Evolutionary conservation across 2,797 vertebrate species (phyloP).

Genomic region (Rhinophrynus dorsalis): DNA sequence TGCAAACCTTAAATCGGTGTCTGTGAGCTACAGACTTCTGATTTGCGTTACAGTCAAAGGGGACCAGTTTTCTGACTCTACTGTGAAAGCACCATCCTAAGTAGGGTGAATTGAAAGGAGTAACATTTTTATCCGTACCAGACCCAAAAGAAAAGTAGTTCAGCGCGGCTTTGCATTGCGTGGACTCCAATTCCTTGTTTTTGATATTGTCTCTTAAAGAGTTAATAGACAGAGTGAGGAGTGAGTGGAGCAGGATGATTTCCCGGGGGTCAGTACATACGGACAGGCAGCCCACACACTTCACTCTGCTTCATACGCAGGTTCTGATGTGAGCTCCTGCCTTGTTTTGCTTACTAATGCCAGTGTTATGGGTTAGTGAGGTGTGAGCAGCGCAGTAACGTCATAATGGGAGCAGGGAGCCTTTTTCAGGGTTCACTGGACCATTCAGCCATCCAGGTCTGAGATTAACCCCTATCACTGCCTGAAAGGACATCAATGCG

Average conservation of each 20-base stretch:
- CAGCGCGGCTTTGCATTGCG: no score
- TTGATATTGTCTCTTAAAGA: no score
- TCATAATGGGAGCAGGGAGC: not conserved
- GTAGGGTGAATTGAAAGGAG: no score
- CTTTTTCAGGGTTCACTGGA: not conserved
- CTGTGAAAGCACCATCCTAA: no score
- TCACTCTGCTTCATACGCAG: not conserved
- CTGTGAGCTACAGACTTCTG: no score
- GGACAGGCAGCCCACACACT: not conserved
- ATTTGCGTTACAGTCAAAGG: no score
- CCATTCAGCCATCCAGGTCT: not conserved
- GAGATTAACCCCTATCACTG: conserved; percentile 3
- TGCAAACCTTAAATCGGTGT: no score
- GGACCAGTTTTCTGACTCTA: no score
- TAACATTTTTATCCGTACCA: no score
- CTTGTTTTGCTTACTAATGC: conserved; percentile 20
- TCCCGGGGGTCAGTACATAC: not conserved
- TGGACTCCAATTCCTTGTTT: no score
- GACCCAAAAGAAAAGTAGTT: no score
- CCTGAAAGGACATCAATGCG: not conserved
- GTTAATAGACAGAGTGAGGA: no score
- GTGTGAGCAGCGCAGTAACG: conserved; percentile 3
- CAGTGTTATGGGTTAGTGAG: conserved; percentile 21
- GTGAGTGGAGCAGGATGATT: not conserved
- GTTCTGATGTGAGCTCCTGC: not conserved